Conservation (phyloP, 1,140 invertebrate genomes). For the Delia radicum region DNA sequence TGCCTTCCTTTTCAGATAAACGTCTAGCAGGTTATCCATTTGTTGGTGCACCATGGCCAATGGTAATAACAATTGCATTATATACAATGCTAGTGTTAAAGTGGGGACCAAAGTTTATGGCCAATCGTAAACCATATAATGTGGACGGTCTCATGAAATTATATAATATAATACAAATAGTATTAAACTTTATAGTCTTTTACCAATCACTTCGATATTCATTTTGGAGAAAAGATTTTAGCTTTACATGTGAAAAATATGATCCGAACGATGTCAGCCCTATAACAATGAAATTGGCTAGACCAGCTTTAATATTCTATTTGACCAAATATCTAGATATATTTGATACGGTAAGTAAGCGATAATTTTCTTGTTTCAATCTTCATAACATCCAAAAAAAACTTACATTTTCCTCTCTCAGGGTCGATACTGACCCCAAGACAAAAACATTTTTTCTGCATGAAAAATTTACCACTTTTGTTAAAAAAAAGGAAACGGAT, state of each 20-base stretch:
- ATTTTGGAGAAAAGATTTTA: background rate
- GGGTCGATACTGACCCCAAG: too few relatives aligned
- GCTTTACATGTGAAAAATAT: background rate
- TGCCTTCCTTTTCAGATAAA: slow-evolving; percentile 1
- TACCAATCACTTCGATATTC: background rate
- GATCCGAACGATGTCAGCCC: background rate
- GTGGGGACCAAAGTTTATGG: background rate
- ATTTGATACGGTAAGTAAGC: background rate
- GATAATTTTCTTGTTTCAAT: background rate
- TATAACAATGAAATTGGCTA: background rate
- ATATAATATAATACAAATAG: background rate
- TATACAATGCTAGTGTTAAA: background rate
- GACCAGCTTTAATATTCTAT: background rate
- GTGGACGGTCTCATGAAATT: background rate
- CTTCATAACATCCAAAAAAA: background rate
- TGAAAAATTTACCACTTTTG: too few relatives aligned
- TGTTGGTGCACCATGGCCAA: background rate
- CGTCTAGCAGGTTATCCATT: background rate
- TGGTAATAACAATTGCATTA: background rate
- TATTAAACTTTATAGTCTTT: background rate
- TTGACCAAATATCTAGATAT: background rate
- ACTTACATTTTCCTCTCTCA: too few relatives aligned
- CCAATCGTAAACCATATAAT: background rate
- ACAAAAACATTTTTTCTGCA: too few relatives aligned
- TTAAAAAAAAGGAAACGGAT: too few relatives aligned